A percentile compares a stretch with the other conserved stretches of the same genome.
These are phyloP conservation scores for Patella caerulea DNA, from an alignment of 2,888 invertebrate species.

Conservation along the genomic window DNA sequence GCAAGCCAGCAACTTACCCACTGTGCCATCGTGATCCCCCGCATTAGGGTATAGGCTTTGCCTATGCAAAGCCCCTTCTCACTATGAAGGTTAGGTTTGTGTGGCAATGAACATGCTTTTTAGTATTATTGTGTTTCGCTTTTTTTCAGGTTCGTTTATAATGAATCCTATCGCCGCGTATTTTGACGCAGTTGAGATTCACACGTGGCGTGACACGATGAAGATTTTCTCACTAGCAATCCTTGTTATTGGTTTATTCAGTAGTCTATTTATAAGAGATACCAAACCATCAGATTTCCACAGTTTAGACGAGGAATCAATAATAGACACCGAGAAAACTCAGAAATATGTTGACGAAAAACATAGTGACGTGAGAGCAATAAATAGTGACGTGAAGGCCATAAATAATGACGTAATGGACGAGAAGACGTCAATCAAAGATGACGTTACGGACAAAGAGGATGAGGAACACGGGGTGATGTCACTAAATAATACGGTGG, in stretches of 20 bases:
- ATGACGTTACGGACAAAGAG: not conserved
- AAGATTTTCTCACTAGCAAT: slow-evolving; percentile 28
- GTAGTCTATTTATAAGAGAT: slow-evolving; percentile 21
- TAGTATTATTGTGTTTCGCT: no score
- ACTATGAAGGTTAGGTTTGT: no score
- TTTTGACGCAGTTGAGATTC: slow-evolving; percentile 20
- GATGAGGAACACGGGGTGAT: not conserved
- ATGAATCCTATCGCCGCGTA: slow-evolving; percentile 40
- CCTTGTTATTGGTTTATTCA: slow-evolving; percentile 31
- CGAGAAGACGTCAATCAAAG: not conserved
- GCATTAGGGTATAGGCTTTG: no score
- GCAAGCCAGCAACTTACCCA: no score
- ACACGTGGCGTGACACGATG: slow-evolving; percentile 38
- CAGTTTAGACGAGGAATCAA: no score
- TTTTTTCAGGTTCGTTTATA: slow-evolving; percentile 35
- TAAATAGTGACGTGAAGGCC: not conserved
- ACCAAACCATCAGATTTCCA: no score
- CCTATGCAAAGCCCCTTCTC: no score
- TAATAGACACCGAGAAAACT: no score
- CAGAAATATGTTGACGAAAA: no score
- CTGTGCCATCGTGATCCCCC: no score
- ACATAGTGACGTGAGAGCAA: not conserved
- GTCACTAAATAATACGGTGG: slow-evolving; percentile 14
- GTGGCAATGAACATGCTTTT: no score
- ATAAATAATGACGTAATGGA: not conserved